Conservation (phyloP, 2,888 invertebrate species). For the Endomychus coccineus region DNA sequence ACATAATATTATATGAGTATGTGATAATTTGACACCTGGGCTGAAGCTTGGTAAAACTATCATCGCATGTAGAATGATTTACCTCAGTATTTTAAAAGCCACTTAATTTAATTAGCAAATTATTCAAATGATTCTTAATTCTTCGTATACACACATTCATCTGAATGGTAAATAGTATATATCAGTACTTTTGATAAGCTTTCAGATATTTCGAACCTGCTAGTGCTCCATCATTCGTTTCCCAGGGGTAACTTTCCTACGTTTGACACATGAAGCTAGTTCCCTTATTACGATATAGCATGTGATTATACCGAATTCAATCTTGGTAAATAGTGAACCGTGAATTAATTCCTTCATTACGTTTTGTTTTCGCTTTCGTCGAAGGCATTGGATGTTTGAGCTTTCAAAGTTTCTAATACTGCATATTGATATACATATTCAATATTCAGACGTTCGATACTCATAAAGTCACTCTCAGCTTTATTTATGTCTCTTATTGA, state of each 20-base stretch:
- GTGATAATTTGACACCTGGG: no score
- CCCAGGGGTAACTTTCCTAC: slow-evolving; percentile 13
- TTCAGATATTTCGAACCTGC: slow-evolving; percentile 7
- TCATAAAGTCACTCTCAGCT: no score
- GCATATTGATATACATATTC: no score
- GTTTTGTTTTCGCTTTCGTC: no score
- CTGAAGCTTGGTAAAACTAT: no score
- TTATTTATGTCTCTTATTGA: no score
- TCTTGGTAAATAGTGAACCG: slow-evolving; percentile 3
- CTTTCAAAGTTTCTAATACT: no score
- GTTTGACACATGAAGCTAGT: slow-evolving; percentile 17
- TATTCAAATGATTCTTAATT: no score
- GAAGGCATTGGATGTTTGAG: no score
- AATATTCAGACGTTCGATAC: no score
- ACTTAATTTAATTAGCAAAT: slow-evolving; percentile 9
- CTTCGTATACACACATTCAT: slow-evolving; percentile 8
- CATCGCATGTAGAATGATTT: slow-evolving; percentile 11
- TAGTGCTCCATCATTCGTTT: slow-evolving; percentile 11
- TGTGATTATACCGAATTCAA: slow-evolving; percentile 17
- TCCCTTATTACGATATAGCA: slow-evolving; percentile 24
- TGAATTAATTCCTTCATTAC: slow-evolving; percentile 6
- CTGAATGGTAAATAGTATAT: slow-evolving; percentile 7
- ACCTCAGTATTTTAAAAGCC: slow-evolving; percentile 7
- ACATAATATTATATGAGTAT: no score
- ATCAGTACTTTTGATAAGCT: slow-evolving; percentile 10